phyloP scores from a whole-genome alignment of 2,888 invertebrate species.

The Caenorhabditis sp. region DNA sequence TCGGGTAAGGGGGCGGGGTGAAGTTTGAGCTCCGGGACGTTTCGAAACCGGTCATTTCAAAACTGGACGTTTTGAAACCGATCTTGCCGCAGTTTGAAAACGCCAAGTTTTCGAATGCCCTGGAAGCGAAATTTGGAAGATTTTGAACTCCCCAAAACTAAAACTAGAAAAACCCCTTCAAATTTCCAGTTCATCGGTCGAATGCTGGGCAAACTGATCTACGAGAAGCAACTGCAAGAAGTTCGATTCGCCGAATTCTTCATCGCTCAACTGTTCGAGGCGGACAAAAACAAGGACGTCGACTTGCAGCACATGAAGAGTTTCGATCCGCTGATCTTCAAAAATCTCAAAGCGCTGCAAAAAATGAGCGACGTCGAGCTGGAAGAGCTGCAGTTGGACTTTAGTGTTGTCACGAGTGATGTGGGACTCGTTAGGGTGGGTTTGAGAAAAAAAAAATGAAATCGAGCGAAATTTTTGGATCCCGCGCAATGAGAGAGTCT shows the following conservation, averaged over 20 bases:
- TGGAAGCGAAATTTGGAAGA: too few species aligned
- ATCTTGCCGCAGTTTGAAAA: too few species aligned
- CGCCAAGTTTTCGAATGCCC: too few species aligned
- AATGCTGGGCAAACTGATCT: constrained; percentile 95
- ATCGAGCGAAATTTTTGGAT: not conserved
- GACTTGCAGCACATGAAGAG: constrained; percentile 72
- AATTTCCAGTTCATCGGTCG: constrained; percentile 90
- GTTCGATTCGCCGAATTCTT: constrained; percentile 97
- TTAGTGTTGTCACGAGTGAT: constrained; percentile 70
- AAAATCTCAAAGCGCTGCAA: constrained; percentile 62
- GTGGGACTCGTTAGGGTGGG: constrained; percentile 57
- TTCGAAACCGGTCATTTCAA: too few species aligned
- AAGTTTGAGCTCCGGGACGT: too few species aligned
- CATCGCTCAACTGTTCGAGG: constrained; percentile 89
- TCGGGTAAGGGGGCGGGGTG: constrained; percentile 83
- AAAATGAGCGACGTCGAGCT: constrained; percentile 55
- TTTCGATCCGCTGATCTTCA: constrained; percentile 69
- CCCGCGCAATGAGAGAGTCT: not conserved
- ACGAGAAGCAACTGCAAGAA: constrained; percentile 95
- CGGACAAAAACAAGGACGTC: constrained; percentile 49
- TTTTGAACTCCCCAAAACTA: too few species aligned
- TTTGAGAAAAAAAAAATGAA: not conserved
- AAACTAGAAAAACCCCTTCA: too few species aligned
- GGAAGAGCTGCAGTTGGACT: constrained; percentile 69
- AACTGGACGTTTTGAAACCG: too few species aligned